A percentile compares a stretch with the other conserved stretches of the same genome.
Conservation (phyloP, 2,113 vertebrate genomes). For the Notarius quadriscutis region DNA sequence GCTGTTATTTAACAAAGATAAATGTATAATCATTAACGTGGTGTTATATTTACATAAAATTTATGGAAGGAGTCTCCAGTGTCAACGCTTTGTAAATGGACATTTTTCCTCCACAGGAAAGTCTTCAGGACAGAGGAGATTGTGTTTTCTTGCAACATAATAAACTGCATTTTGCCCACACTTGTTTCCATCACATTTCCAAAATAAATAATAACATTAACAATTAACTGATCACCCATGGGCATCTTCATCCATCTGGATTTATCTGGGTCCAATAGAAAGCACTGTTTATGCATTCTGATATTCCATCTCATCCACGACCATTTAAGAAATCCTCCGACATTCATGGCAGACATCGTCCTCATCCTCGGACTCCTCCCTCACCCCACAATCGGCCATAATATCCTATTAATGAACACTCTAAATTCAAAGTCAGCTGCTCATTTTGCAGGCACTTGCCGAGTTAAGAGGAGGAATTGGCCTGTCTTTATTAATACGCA, state of each 20-base stretch:
- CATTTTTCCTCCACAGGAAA: neutral
- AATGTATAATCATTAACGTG: neutral
- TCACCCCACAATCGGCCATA: constrained; percentile 76
- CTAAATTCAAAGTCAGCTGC: constrained; percentile 94
- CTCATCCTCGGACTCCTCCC: constrained; percentile 6
- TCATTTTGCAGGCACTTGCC: constrained; percentile 82
- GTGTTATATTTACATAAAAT: neutral
- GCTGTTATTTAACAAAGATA: too few species aligned
- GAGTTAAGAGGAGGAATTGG: constrained; percentile 69
- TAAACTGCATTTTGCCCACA: neutral
- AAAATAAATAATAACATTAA: neutral
- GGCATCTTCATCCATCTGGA: neutral
- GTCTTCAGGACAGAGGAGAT: neutral
- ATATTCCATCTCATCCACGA: constrained; percentile 31
- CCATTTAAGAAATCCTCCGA: constrained; percentile 8
- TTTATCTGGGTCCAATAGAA: neutral
- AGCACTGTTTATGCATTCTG: neutral
- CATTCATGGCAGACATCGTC: neutral
- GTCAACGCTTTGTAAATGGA: neutral
- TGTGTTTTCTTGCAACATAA: neutral
- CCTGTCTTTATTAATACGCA: constrained; percentile 68
- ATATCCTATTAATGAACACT: constrained; percentile 97
- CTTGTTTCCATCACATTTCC: neutral
- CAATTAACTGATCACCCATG: neutral
- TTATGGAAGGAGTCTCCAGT: neutral